phyloP scores from a whole-genome alignment of 2,797 vertebrate genomes.

The Malacoraja senta region DNA sequence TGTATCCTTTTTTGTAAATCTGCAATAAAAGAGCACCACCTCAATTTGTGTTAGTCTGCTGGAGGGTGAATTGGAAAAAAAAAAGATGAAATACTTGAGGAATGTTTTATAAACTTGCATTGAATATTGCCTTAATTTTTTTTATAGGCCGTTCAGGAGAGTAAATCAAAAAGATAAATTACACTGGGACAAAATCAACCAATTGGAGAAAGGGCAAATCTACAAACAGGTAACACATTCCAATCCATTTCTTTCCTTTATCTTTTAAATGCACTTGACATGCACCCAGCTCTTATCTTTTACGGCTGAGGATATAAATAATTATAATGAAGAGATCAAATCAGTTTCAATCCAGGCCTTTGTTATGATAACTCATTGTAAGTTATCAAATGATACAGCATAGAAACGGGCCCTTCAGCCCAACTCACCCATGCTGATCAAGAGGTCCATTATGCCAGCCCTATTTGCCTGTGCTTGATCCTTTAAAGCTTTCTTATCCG shows the following conservation, averaged over 20 bases:
- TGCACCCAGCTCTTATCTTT: not conserved
- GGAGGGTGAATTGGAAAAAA: not conserved
- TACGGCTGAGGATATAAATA: not conserved
- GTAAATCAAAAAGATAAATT: slow-evolving; percentile 85
- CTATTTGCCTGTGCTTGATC: no score
- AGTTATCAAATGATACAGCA: no score
- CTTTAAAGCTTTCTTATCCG: no score
- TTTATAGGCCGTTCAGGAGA: slow-evolving; percentile 81
- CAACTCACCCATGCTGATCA: no score
- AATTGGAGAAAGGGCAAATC: slow-evolving; percentile 88
- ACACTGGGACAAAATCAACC: slow-evolving; percentile 93
- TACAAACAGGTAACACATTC: slow-evolving; percentile 84
- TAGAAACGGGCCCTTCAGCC: no score
- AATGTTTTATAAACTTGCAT: not conserved
- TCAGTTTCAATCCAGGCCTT: not conserved
- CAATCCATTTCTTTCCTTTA: not conserved
- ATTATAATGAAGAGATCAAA: not conserved
- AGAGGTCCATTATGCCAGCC: no score
- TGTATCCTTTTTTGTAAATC: no score
- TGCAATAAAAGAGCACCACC: no score
- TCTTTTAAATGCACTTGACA: not conserved
- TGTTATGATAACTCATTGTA: no score
- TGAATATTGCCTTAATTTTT: not conserved
- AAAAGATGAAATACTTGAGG: not conserved
- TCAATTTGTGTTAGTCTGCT: no score